Conservation (phyloP, 2,113 vertebrate genomes). For the Acrocephalus arundinaceus region DNA sequence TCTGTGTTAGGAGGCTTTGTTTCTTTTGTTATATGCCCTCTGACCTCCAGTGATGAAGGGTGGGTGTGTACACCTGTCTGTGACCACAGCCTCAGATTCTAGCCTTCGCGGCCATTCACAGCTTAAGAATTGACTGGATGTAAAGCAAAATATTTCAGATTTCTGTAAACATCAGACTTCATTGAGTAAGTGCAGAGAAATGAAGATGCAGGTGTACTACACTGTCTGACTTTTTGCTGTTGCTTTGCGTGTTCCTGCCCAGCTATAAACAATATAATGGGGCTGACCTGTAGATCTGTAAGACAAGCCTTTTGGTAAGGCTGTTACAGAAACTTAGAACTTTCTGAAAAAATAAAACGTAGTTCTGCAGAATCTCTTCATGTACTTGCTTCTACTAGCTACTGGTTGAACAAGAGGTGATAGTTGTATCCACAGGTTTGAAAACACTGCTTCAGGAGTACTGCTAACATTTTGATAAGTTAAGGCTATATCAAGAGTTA, state of each 20-base stretch:
- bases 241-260: rapidly evolving
- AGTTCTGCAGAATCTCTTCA: neutral
- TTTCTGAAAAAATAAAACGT: neutral
- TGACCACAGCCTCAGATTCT: neutral
- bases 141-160: neutral
- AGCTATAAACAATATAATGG: rapidly evolving
- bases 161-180: neutral
- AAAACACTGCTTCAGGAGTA: neutral
- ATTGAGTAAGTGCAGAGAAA: neutral
- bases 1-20: neutral
- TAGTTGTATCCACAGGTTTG: neutral
- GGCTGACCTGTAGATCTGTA: neutral
- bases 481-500: neutral
- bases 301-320: neutral
- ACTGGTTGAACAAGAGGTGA: neutral
- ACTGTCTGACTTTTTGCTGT: neutral
- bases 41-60: neutral
- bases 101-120: rapidly evolving
- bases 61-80: neutral
- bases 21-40: neutral
- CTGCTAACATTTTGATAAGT: neutral
- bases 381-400: neutral
- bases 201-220: neutral
- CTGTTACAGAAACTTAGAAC: neutral
- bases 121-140: neutral